These are phyloP conservation scores for Melanophora roralis DNA, from an alignment of 2,888 invertebrate species.

Conservation along the genomic window DNA sequence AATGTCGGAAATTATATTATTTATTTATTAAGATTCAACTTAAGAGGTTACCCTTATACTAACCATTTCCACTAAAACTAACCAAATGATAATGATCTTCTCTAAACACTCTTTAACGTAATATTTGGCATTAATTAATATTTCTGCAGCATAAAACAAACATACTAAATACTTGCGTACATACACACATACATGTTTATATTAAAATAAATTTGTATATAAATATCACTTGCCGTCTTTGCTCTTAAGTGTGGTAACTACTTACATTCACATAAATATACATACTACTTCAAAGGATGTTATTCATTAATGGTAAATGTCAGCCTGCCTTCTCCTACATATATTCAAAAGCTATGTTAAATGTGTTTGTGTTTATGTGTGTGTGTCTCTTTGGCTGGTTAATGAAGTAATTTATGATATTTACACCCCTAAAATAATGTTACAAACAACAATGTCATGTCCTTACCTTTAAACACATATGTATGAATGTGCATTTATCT, in stretches of 20 bases:
- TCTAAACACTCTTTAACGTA: background rate
- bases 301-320: conserved; percentile 40
- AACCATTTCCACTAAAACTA: background rate
- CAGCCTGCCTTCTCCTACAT: background rate
- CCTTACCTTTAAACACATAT: background rate
- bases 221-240: too few relatives aligned
- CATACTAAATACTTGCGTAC: too few relatives aligned
- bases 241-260: background rate
- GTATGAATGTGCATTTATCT: conserved; percentile 16
- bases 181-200: background rate
- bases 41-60: background rate
- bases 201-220: background rate
- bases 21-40: too few relatives aligned
- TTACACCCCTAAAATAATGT: conserved; percentile 22
- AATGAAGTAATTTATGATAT: conserved; percentile 50
- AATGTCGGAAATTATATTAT: too few relatives aligned
- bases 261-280: background rate
- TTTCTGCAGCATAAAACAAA: background rate
- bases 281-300: conserved; percentile 42
- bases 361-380: background rate
- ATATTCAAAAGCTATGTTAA: background rate
- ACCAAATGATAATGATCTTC: background rate
- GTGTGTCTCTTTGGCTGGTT: conserved; percentile 4
- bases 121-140: background rate
- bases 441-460: background rate